These are phyloP conservation scores for Parnassius glacialis DNA, from an alignment of 2,888 invertebrate genomes.

Conservation along the genomic window DNA sequence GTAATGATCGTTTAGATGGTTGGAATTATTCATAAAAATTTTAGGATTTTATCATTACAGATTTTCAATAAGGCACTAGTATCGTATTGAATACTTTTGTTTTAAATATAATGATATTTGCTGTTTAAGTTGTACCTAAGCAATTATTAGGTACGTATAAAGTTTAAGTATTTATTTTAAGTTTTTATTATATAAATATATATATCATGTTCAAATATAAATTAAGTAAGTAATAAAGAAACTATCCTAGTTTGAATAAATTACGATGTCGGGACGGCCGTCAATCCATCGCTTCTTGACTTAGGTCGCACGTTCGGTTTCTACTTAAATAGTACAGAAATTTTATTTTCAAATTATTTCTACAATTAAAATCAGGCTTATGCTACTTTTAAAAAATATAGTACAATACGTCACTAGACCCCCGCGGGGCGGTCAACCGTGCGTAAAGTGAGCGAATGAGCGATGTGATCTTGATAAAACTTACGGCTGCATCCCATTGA, in stretches of 20 bases:
- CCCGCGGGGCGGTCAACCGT: slow-evolving; percentile 58
- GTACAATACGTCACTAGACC: slow-evolving; percentile 74
- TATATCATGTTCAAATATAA: slow-evolving; percentile 67
- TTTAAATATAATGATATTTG: slow-evolving; percentile 55
- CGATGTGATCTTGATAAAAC: slow-evolving; percentile 76
- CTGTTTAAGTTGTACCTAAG: slow-evolving; percentile 49
- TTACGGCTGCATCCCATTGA: slow-evolving; percentile 72
- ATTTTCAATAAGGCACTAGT: slow-evolving; percentile 63
- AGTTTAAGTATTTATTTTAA: slow-evolving; percentile 59
- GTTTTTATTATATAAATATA: slow-evolving; percentile 69
- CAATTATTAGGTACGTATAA: slow-evolving; percentile 39
- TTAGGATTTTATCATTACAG: slow-evolving; percentile 53
- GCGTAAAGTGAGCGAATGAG: slow-evolving; percentile 77
- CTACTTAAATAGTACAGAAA: slow-evolving; percentile 79
- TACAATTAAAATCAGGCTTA: slow-evolving; percentile 74
- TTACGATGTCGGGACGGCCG: slow-evolving; percentile 81
- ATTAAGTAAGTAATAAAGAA: slow-evolving; percentile 66
- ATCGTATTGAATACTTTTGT: slow-evolving; percentile 54
- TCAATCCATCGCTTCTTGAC: slow-evolving; percentile 78
- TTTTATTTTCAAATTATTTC: slow-evolving; percentile 73
- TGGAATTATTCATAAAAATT: slow-evolving; percentile 46
- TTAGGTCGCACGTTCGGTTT: slow-evolving; percentile 80
- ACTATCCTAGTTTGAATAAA: slow-evolving; percentile 75
- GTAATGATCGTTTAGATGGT: slow-evolving; percentile 70
- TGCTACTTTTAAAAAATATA: slow-evolving; percentile 73